Evolutionary conservation across 2,797 vertebrate species (phyloP).

Genomic region (Phataginus tetradactyla): DNA sequence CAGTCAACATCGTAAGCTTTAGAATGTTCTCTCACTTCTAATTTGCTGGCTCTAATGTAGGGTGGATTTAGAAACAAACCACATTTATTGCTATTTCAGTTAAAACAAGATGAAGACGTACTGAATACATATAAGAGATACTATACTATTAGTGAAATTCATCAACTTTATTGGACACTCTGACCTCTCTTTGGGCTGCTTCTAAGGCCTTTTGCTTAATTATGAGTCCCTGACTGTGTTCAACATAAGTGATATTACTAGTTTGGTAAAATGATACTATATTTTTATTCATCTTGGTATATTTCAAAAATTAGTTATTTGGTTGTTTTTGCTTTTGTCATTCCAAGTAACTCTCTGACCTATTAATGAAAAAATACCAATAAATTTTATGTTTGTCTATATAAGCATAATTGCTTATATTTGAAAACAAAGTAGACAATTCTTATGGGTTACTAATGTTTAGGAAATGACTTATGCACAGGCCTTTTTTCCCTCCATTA

Average conservation of each 20-base stretch:
- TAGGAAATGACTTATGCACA: conserved; percentile 27
- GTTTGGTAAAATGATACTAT: background rate
- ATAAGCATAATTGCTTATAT: background rate
- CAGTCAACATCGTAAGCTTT: background rate
- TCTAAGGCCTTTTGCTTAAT: background rate
- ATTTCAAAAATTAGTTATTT: background rate
- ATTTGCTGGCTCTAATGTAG: background rate
- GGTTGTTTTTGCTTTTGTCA: background rate
- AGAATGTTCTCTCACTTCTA: background rate
- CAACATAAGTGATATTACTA: background rate
- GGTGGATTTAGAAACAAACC: background rate
- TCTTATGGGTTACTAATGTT: conserved; percentile 4
- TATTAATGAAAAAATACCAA: background rate
- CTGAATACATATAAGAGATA: background rate
- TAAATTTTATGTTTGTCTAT: background rate
- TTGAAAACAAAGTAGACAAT: conserved; percentile 36
- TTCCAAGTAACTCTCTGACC: background rate
- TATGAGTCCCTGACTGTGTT: background rate
- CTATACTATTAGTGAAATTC: background rate
- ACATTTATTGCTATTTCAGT: background rate
- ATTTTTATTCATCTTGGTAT: background rate
- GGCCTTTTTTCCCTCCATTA: background rate
- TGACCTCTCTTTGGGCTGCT: background rate
- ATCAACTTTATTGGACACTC: background rate
- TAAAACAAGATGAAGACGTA: background rate